Conservation (phyloP, 2,113 vertebrate species). For the Pelusios castaneus region DNA sequence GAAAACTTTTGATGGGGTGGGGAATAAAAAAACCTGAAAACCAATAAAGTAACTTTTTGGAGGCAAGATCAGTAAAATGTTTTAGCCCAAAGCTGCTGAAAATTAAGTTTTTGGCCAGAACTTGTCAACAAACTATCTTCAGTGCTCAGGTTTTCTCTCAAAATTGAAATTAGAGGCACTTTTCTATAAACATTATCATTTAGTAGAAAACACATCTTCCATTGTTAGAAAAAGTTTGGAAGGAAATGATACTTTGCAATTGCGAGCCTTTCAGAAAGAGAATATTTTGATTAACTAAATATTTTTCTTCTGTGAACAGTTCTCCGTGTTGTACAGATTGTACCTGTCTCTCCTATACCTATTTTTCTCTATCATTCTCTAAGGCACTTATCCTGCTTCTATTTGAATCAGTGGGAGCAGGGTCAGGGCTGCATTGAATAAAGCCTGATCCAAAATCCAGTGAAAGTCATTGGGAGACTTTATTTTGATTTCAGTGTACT, state of each 20-base stretch:
- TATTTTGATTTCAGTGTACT: conserved; percentile 26
- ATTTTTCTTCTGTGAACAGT: conserved; percentile 31
- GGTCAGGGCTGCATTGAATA: neutral
- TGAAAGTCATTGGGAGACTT: conserved; percentile 1
- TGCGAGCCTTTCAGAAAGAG: neutral
- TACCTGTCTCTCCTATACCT: no score
- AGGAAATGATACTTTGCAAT: neutral
- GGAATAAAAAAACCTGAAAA: neutral
- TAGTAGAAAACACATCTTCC: neutral
- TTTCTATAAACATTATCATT: neutral
- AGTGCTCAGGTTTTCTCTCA: neutral
- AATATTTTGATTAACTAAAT: neutral
- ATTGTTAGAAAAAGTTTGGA: neutral
- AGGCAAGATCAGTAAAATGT: neutral
- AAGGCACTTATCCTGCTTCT: neutral
- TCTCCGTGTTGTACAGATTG: conserved; percentile 6
- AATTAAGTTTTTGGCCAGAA: neutral
- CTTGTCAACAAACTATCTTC: neutral
- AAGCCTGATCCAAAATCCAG: neutral
- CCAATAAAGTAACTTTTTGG: neutral
- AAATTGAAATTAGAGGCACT: neutral
- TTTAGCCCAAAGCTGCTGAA: neutral
- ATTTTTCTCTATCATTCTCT: neutral
- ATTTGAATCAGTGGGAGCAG: conserved; percentile 36
- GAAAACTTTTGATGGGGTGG: neutral